These are phyloP conservation scores for Peromyscus californicus DNA, from an alignment of 2,113 vertebrate species.

Conservation along the genomic window DNA sequence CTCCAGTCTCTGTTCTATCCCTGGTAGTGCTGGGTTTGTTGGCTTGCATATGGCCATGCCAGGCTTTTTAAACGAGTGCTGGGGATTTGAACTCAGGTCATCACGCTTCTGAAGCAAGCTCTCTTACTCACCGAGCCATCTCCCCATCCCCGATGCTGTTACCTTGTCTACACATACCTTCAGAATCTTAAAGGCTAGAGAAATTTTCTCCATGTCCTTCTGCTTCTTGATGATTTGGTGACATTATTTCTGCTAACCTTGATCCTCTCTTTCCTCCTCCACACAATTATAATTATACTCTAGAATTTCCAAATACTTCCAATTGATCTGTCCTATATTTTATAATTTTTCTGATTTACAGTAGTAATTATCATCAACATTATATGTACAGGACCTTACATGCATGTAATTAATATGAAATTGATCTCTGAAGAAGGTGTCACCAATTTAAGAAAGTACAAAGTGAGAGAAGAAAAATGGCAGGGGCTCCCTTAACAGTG, in stretches of 20 bases:
- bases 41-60: background rate
- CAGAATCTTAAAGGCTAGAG: background rate
- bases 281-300: background rate
- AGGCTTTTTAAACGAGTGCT: background rate
- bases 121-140: background rate
- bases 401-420: background rate
- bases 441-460: background rate
- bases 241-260: background rate
- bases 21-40: background rate
- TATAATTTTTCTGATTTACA: background rate
- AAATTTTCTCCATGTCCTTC: constrained; percentile 22
- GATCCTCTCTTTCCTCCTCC: background rate
- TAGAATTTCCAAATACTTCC: constrained; percentile 46
- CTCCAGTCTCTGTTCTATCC: background rate
- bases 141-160: background rate
- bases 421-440: background rate
- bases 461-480: constrained; percentile 7
- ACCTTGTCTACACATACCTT: background rate
- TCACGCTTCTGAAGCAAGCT: background rate
- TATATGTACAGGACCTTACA: background rate
- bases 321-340: background rate
- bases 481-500: background rate
- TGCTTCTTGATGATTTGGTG: background rate
- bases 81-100: background rate
- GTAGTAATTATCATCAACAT: background rate